Percentiles rank a stretch among this genome's conserved stretches.
Evolutionary conservation across 2,113 vertebrate genomes (phyloP).

Genomic region (Dicrurus megarhynchus): DNA sequence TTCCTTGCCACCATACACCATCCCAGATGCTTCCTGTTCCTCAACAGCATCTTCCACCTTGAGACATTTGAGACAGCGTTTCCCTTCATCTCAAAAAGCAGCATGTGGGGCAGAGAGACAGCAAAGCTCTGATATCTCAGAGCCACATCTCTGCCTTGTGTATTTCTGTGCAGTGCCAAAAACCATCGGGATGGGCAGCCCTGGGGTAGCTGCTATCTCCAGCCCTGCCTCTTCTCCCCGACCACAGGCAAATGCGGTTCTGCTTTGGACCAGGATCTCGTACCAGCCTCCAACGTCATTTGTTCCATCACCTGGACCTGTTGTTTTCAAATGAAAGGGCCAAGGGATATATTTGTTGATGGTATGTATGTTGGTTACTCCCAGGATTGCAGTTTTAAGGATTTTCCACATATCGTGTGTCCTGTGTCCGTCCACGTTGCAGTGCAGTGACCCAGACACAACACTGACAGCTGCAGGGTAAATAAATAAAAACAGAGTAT

Average conservation of each 20-base stretch:
- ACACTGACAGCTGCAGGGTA: conserved; percentile 91
- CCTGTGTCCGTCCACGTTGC: conserved; percentile 71
- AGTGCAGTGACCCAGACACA: conserved; percentile 88
- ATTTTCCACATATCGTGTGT: conserved; percentile 77
- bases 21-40: not conserved
- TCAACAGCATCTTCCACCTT: not conserved
- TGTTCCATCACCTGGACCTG: conserved; percentile 13
- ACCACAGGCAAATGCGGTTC: accelerated
- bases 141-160: not conserved
- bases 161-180: not conserved
- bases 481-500: conserved; percentile 92
- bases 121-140: not conserved
- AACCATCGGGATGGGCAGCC: accelerated
- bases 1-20: not conserved
- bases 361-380: conserved; percentile 73
- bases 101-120: not conserved
- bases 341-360: conserved; percentile 75
- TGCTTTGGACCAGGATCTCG: not conserved
- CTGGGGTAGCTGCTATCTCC: not conserved
- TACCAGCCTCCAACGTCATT: not conserved
- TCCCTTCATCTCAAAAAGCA: not conserved
- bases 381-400: conserved; percentile 81
- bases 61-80: accelerated
- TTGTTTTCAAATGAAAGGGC: conserved; percentile 29
- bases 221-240: not conserved